Base-by-base conservation (phyloP, 2,797 vertebrate genomes). In the Alauda arvensis region DNA sequence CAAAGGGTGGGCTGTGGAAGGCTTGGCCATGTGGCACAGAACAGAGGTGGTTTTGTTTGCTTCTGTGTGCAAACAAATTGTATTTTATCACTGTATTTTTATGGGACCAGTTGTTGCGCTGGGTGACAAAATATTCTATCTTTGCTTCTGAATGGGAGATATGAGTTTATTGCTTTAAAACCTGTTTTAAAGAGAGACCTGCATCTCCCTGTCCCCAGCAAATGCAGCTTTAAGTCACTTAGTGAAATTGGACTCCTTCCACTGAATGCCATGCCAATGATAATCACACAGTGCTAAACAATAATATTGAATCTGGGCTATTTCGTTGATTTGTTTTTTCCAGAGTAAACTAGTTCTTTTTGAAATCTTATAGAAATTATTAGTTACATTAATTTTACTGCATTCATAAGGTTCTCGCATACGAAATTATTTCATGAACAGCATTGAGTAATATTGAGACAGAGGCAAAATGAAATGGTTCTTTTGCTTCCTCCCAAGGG, bases 81-180 rank as follows among this genome's bases (percentile, higher is more conserved):
- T 17, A 15, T 65, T 83, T 92, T 86, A 31, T 80, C 62, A n/a
- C 48, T 61, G 34, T 28, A 2, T 51, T 71, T 88, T 75, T 46
- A 34, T 13, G 43, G 26, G n/a, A 82, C 25, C 16, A 13, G 25
- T 51, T 82, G 34, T 77, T 83, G 83, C 12, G 5, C 29, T 33
- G 34, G 24, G 23, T 82, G 84, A 79, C 53, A 82, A 40, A 79
- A 57, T 63, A 66, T 3, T 75, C 15, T 33, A 7, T 55, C 70
- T 85, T 88, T 49, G 49, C 23, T 82, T 52, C 69, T 46, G 59
- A 83, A 77, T 40, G 34, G n/a, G 52, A 85, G 63, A 78, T 49
- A 63, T 52, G 61, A 84, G 56, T 31, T 67, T 77, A 52, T 68
- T 71, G 33, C 72, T 88, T 70, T 80, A 82, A 91, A 94, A 62